Base-by-base conservation (phyloP, 2,113 vertebrate genomes). In the Sander lucioperca region DNA sequence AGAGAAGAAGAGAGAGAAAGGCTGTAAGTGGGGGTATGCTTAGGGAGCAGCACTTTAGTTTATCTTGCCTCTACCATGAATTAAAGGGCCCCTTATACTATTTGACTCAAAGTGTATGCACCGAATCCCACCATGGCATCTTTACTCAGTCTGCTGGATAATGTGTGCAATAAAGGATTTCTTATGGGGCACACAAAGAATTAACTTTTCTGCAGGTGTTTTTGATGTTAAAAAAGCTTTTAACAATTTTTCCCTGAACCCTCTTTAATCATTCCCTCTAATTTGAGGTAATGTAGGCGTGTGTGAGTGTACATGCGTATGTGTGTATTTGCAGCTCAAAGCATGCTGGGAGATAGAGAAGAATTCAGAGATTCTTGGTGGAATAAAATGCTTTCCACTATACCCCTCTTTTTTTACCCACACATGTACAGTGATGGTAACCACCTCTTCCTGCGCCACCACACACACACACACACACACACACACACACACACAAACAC, bases 331-430 rank as follows among this genome's bases (percentile, higher is more conserved):
- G 59, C 1, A 2, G 48, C 62, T 68, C 56, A 64, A 58, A 58
- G 30, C 71, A 30, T 25, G 6, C n/a, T 2, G n/a, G 5, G 0
- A 83, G 48, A 63, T 6, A 16, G 14, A 62, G 23, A 67, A 53
- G 50, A 80, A 64, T 39, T 84, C 67, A 77, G 47, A 66, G 25
- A 71, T 85, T 83, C 48, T 58, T 62, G 21, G 71, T 48, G 19
- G 63, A 71, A 75, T 81, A 48, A 72, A 58, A 57, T 27, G 9
- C 19, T 75, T 58, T 27, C 16, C 21, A 25, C 27, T n/a, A 21
- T 23, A 12, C 13, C 36, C 27, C 45, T 53, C 23, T 54, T 7
- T 69, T 39, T 47, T 58, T 56, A n/a, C 30, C 16, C 9, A 47
- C 36, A 39, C 58, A 61, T 36, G 62, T 51, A 64, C 59, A 30